phyloP scores from a whole-genome alignment of 2,113 vertebrate genomes.

The Struthidea cinerea region DNA sequence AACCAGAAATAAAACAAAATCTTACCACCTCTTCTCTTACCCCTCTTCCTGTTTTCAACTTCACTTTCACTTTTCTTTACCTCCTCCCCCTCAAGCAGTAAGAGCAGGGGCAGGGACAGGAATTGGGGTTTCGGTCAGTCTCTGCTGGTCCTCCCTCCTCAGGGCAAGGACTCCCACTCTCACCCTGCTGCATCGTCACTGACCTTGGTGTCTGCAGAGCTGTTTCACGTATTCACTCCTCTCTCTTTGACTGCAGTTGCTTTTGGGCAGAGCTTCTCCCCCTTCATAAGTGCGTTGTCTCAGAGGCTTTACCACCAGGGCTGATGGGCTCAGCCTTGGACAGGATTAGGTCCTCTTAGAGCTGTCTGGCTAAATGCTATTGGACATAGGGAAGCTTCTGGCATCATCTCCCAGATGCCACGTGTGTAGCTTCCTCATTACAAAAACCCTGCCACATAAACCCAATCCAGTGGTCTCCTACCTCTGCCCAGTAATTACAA shows the following conservation, averaged over 20 bases:
- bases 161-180: background rate
- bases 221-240: background rate
- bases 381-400: background rate
- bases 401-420: background rate
- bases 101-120: background rate
- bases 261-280: background rate
- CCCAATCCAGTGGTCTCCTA: background rate
- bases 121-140: rapidly evolving
- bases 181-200: background rate
- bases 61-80: background rate
- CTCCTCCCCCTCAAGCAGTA: rapidly evolving
- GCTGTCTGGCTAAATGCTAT: background rate
- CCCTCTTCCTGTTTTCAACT: background rate
- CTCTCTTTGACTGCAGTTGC: background rate
- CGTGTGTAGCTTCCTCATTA: too few relatives aligned
- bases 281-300: background rate
- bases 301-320: rapidly evolving
- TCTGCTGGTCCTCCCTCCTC: background rate
- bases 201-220: background rate
- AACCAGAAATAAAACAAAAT: background rate
- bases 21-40: background rate
- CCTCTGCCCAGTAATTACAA: background rate
- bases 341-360: background rate
- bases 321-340: background rate
- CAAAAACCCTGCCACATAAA: background rate